phyloP scores from a whole-genome alignment of 2,113 vertebrate species.

The Leucoraja erinaceus region DNA sequence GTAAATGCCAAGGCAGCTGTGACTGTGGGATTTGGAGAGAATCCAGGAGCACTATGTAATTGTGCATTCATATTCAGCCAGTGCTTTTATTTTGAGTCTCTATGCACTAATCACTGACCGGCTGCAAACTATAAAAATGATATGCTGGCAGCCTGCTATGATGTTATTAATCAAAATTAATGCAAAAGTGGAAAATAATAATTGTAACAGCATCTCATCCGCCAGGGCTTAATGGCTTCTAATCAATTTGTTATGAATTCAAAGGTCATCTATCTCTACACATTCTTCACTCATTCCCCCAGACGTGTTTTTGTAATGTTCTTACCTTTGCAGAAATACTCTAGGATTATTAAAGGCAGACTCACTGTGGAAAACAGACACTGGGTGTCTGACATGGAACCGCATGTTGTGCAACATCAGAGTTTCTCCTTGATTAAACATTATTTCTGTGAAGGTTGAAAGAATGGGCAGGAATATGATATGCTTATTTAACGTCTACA shows the following conservation, averaged over 20 bases:
- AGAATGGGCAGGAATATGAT: background rate
- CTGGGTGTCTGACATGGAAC: background rate
- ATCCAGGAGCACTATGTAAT: background rate
- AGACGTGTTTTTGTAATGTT: background rate
- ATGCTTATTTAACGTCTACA: background rate
- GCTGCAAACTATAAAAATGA: background rate
- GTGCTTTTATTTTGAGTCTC: background rate
- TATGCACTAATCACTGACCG: background rate
- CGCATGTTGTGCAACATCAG: too few relatives aligned
- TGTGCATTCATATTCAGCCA: background rate
- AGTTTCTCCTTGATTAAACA: background rate
- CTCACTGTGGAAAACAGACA: background rate
- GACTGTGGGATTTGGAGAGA: conserved; percentile 6
- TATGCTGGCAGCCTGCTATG: background rate
- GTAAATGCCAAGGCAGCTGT: conserved; percentile 25
- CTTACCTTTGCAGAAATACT: background rate
- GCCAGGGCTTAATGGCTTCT: background rate
- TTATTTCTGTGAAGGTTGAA: background rate
- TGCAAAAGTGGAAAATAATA: background rate
- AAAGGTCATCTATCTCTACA: background rate
- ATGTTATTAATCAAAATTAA: conserved; percentile 22
- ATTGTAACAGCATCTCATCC: background rate
- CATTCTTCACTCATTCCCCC: background rate
- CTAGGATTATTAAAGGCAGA: background rate
- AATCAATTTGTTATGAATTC: conserved; percentile 27